phyloP scores from a whole-genome alignment of 2,113 vertebrate species.

The Camelus dromedarius region DNA sequence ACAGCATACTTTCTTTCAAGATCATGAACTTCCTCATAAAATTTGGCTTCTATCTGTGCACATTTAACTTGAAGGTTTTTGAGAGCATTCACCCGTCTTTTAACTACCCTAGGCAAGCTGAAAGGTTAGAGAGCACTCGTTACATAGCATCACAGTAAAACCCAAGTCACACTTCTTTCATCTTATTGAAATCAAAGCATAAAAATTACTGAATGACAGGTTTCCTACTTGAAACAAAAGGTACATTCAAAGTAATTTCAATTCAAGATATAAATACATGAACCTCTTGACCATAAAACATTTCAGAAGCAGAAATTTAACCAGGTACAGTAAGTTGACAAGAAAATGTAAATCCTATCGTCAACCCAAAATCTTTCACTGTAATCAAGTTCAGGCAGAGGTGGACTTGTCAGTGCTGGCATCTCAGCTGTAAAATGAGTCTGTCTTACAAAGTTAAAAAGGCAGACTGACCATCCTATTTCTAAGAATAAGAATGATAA shows the following conservation, averaged over 20 bases:
- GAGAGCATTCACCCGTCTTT: slow-evolving; percentile 97
- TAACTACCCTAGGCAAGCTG: slow-evolving; percentile 99
- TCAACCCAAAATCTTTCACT: background rate
- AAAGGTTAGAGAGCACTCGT: slow-evolving; percentile 68
- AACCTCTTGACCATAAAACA: background rate
- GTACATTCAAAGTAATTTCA: slow-evolving; percentile 27
- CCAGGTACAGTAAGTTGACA: background rate
- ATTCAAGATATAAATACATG: slow-evolving; percentile 22
- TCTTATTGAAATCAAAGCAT: slow-evolving; percentile 37
- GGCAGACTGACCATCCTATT: background rate
- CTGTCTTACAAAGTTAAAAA: background rate
- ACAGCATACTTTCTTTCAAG: slow-evolving; percentile 99
- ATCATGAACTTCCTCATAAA: slow-evolving; percentile 99
- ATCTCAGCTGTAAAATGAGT: background rate
- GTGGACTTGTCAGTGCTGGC: background rate
- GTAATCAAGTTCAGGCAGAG: background rate
- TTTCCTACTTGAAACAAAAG: slow-evolving; percentile 46
- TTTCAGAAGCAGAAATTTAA: slow-evolving; percentile 35
- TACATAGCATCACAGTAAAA: slow-evolving; percentile 40
- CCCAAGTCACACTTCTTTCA: background rate
- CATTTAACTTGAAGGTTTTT: slow-evolving; percentile 99
- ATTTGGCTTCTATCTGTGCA: slow-evolving; percentile 99
- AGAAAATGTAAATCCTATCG: background rate
- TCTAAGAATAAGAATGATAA: background rate
- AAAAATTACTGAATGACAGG: background rate